Evolutionary conservation across 2,797 vertebrate species (phyloP), one percentile per base, ranked within the genome.

Genomic region (Intellagama lesueurii): DNA sequence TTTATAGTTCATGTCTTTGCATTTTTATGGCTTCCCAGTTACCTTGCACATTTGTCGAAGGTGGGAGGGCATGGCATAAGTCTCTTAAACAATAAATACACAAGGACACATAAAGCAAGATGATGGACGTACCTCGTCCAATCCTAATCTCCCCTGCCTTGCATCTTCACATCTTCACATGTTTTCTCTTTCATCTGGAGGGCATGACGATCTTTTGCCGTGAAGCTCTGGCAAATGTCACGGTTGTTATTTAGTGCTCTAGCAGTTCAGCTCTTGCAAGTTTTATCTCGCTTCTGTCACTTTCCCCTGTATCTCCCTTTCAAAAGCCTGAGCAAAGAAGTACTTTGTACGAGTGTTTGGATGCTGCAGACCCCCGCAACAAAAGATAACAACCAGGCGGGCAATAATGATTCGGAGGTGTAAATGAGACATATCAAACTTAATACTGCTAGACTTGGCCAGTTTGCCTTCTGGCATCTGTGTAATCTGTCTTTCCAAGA

Each of bases 271-370:
- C 66, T 47, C 40, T 32, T n/a, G n/a, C 24, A 81, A 3, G 40
- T 81, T 81, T 56, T 85, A 75, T 85, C 88, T 81, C 83, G 73
- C 66, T 85, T 85, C 85, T 80, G 77, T 89, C 88, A 81, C 77
- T 49, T 49, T 2, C 52, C 49, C 75, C 60, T 12, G 9, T 85
- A 80, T 73, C 68, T 75, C 52, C 79, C 52, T 81, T 89, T 86
- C 69, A 81, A 81, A 81, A 75, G n/a, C 82, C 14, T 47, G 14
- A 28, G 40, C 24, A 19, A 28, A 75, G 56, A 73, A 66, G 77
- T 81, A 12, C 56, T 86, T 85, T 35, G 69, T 81, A 75, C 73
- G 14, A 12, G 30, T 68, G n/a, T 68, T 44, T 73, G 40, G 75
- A 32, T 47, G 79, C 56, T 16, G 73, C 35, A 16, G 5, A 28